Evolutionary conservation across 2,113 vertebrate genomes (phyloP).

Genomic region (Oreochromis aureus): DNA sequence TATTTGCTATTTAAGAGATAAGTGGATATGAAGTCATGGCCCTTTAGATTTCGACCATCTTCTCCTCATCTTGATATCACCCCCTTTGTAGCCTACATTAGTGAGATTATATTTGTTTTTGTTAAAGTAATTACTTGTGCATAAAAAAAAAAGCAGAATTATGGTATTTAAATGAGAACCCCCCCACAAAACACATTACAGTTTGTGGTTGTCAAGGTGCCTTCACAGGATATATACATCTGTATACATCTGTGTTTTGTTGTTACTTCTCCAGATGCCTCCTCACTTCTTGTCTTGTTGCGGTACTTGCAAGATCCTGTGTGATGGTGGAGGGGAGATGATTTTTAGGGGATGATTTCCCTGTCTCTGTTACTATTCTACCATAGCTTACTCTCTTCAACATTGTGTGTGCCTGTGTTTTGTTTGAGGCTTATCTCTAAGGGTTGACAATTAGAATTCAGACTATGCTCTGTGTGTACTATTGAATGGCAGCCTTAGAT

Average conservation of each 20-base stretch:
- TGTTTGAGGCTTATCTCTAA: conserved; percentile 12
- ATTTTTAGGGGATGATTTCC: background rate
- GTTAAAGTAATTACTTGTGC: background rate
- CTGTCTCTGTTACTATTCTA: background rate
- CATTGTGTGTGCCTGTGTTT: background rate
- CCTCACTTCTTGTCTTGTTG: background rate
- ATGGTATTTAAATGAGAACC: background rate
- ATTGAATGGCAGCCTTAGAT: conserved; percentile 33
- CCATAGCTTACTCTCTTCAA: background rate
- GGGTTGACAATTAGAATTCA: conserved; percentile 51
- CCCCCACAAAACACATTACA: background rate
- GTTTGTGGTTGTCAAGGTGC: background rate
- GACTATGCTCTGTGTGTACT: conserved; percentile 24
- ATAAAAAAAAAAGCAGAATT: background rate
- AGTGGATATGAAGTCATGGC: background rate
- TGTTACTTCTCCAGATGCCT: background rate
- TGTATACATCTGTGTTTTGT: background rate
- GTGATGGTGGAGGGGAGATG: background rate
- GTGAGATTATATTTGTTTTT: background rate
- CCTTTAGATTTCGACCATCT: background rate
- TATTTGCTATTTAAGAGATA: background rate
- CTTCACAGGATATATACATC: background rate
- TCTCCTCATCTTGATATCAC: background rate
- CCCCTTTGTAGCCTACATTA: background rate
- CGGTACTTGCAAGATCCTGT: background rate